These are phyloP conservation scores for Morpho achilles DNA, from an alignment of 2,888 invertebrate species.

Conservation along the genomic window DNA sequence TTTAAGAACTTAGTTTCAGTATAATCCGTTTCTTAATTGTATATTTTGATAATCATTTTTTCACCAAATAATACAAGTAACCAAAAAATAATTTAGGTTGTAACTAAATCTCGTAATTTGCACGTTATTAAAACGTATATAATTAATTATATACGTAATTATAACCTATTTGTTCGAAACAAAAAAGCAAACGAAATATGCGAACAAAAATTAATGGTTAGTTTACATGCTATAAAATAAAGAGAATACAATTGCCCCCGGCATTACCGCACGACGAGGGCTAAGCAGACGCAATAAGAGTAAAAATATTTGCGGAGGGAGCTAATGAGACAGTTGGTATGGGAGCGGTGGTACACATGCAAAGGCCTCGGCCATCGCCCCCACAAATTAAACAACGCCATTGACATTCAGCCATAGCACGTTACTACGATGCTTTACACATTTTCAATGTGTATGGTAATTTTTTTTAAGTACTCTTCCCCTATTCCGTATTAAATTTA, in stretches of 20 bases:
- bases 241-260: slow-evolving; percentile 40
- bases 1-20: too few species aligned
- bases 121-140: too few species aligned
- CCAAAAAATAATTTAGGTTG: too few species aligned
- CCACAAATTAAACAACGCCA: slow-evolving; percentile 44
- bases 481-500: too few species aligned
- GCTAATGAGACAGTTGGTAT: slow-evolving; percentile 56
- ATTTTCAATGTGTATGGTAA: neutral
- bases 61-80: too few species aligned
- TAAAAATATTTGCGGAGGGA: slow-evolving; percentile 55
- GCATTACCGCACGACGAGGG: slow-evolving; percentile 50
- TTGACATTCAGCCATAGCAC: slow-evolving; percentile 41
- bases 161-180: too few species aligned
- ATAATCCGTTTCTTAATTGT: too few species aligned
- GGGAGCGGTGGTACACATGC: slow-evolving; percentile 45
- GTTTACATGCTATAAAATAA: slow-evolving; percentile 7
- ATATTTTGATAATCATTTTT: too few species aligned
- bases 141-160: too few species aligned
- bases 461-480: too few species aligned
- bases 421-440: neutral
- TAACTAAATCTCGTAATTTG: too few species aligned
- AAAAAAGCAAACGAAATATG: too few species aligned
- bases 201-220: slow-evolving; percentile 6
- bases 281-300: slow-evolving; percentile 47
- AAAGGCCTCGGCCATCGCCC: slow-evolving; percentile 53